These are phyloP conservation scores for Ranitomeya variabilis DNA, from an alignment of 2,113 vertebrate genomes.

Conservation along the genomic window DNA sequence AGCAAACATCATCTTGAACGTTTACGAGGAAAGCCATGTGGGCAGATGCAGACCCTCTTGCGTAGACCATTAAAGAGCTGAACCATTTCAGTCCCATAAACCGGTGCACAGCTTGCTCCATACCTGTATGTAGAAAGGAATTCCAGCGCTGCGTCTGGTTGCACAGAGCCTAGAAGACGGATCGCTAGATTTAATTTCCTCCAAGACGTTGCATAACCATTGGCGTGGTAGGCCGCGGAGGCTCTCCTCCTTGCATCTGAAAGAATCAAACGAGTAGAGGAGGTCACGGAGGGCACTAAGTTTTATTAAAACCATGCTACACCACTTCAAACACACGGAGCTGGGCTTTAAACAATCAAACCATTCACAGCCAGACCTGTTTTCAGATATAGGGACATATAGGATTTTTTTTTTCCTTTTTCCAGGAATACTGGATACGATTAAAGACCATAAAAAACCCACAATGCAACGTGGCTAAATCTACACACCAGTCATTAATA, in stretches of 20 bases:
- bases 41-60: conserved; percentile 16
- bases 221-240: conserved; percentile 82
- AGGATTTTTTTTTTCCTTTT: neutral
- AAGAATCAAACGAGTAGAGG: conserved; percentile 30
- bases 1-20: neutral
- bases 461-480: neutral
- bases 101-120: conserved; percentile 5
- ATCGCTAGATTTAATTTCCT: conserved; percentile 88
- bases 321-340: conserved; percentile 47
- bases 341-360: conserved; percentile 36
- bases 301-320: conserved; percentile 53
- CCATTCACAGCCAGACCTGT: conserved; percentile 36
- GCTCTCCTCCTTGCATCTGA: conserved; percentile 77
- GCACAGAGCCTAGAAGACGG: conserved; percentile 91
- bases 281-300: conserved; percentile 42
- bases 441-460: neutral
- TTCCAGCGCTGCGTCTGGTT: conserved; percentile 92
- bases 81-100: neutral
- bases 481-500: neutral
- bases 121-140: conserved; percentile 98
- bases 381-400: neutral
- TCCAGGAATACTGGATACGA: conserved; percentile 16
- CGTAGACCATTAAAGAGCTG: conserved; percentile 7
- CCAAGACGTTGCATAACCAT: conserved; percentile 85
- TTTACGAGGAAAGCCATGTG: neutral